A percentile compares a stretch with the other conserved stretches of the same genome.
Evolutionary conservation across 2,797 vertebrate genomes (phyloP).

Genomic region (Dallia pectoralis): DNA sequence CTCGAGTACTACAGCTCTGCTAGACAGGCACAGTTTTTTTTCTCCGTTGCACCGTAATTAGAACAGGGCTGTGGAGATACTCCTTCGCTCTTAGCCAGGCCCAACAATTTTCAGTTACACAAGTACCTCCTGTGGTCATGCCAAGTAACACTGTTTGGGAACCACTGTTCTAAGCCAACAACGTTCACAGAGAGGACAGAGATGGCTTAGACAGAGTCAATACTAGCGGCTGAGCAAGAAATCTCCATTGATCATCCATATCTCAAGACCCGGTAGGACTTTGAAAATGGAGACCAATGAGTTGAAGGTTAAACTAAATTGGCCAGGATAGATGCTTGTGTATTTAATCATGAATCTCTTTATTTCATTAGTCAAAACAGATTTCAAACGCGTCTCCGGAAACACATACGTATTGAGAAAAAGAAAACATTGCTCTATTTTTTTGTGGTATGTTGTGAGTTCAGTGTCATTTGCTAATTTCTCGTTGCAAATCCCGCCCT

Average conservation of each 20-base stretch:
- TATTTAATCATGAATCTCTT: neutral
- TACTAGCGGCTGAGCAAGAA: neutral
- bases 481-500: neutral
- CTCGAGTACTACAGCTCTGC: too few species aligned
- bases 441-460: too few species aligned
- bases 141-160: too few species aligned
- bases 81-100: neutral
- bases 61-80: neutral
- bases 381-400: neutral
- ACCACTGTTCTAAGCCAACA: neutral
- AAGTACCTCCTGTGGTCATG: too few species aligned
- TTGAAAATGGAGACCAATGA: neutral
- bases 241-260: conserved; percentile 9
- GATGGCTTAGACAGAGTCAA: neutral
- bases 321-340: conserved; percentile 12
- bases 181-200: neutral
- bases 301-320: neutral
- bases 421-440: too few species aligned
- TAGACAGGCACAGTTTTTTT: neutral
- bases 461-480: neutral
- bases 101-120: too few species aligned
- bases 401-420: neutral
- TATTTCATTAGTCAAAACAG: neutral
- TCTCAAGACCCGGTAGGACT: neutral
- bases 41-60: neutral